Percentiles rank a stretch among this genome's conserved stretches.
These are phyloP conservation scores for Anolis carolinensis DNA, from an alignment of 2,113 vertebrate genomes.

Conservation along the genomic window DNA sequence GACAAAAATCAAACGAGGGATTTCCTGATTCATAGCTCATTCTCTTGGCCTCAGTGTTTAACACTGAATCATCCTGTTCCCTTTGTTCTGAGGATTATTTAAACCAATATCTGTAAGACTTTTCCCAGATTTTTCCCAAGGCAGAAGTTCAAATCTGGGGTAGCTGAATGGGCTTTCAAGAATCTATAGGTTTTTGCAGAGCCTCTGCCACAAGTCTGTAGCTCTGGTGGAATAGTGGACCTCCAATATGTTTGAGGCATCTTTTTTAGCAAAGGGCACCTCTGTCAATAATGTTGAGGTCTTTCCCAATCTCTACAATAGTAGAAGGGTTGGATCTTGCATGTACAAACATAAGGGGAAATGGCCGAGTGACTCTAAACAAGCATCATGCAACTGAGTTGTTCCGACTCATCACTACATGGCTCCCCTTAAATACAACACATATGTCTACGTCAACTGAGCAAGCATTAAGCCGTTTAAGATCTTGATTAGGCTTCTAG, in stretches of 20 bases:
- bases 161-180: not conserved
- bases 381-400: not conserved
- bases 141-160: not conserved
- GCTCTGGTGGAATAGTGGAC: not conserved
- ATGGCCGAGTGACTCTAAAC: not conserved
- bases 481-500: not conserved
- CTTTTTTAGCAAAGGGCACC: not conserved
- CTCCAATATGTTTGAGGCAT: too few relatives aligned
- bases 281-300: not conserved
- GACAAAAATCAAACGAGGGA: not conserved
- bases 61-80: not conserved
- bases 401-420: not conserved
- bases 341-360: not conserved
- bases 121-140: not conserved
- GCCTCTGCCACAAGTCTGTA: not conserved
- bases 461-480: not conserved
- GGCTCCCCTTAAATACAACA: not conserved
- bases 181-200: not conserved
- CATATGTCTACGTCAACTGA: not conserved
- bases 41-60: not conserved
- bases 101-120: not conserved
- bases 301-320: not conserved
- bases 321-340: not conserved
- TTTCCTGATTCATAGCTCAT: not conserved
- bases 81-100: not conserved